Percentiles rank a stretch among this genome's conserved stretches.
These are phyloP conservation scores for Monomorium pharaonis DNA, from an alignment of 1,140 invertebrate species.

Conservation along the genomic window DNA sequence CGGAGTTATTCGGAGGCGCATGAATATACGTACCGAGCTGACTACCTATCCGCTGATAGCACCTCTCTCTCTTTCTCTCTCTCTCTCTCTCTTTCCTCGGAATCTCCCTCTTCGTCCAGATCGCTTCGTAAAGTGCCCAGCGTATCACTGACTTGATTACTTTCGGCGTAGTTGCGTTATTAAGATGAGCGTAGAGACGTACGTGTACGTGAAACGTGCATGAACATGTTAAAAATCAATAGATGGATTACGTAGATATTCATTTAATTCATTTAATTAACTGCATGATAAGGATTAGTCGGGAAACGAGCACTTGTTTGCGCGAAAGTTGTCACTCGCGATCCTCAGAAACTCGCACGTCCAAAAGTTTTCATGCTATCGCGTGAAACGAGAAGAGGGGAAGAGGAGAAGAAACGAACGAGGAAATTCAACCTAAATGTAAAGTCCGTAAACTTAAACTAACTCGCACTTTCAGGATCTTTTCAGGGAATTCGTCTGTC, in stretches of 20 bases:
- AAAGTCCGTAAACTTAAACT: conserved; percentile 31
- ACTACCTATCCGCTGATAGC: conserved; percentile 73
- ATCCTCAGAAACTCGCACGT: neutral
- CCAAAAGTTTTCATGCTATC: conserved; percentile 27
- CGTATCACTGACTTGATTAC: conserved; percentile 41
- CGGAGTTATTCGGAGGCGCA: conserved; percentile 72
- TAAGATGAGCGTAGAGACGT: neutral
- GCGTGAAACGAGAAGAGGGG: neutral
- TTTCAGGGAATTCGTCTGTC: conserved; percentile 41
- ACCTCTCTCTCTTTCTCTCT: conserved; percentile 53
- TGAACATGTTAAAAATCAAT: neutral
- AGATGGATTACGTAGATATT: neutral
- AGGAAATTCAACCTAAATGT: conserved; percentile 18
- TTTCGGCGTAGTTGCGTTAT: neutral
- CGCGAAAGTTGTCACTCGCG: neutral
- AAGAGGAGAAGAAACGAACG: neutral
- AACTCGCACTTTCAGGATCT: neutral
- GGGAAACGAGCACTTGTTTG: conserved; percentile 24
- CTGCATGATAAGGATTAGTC: neutral
- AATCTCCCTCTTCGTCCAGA: neutral
- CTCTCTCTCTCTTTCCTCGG: conserved; percentile 2
- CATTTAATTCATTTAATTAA: neutral
- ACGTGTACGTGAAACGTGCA: neutral
- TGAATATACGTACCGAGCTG: conserved; percentile 66
- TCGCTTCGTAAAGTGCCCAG: conserved; percentile 13